A percentile compares a stretch with the other conserved stretches of the same genome.
phyloP scores from a whole-genome alignment of 2,888 invertebrate species.

The Melanostoma mellinum region DNA sequence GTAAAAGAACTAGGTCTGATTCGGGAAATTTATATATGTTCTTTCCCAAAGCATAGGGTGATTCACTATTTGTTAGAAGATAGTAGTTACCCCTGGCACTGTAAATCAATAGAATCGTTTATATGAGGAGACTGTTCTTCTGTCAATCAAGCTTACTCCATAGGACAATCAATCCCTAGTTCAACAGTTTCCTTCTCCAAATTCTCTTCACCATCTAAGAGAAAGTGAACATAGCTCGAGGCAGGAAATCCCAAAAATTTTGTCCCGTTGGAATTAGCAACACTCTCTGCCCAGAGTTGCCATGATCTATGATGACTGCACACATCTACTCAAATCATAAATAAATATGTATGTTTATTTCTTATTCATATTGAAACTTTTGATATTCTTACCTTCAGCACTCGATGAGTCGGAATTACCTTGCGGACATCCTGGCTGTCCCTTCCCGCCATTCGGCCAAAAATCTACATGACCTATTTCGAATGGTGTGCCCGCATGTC shows the following conservation, averaged over 20 bases:
- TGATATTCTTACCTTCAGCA: constrained; percentile 26
- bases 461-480: constrained; percentile 52
- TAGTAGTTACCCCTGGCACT: constrained; percentile 50
- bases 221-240: constrained; percentile 5
- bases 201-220: constrained; percentile 3
- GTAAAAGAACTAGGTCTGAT: no score
- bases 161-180: constrained; percentile 52
- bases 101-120: not conserved
- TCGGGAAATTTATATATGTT: constrained; percentile 1
- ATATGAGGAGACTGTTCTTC: not conserved
- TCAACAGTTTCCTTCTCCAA: constrained; percentile 14
- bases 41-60: constrained; percentile 44
- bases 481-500: constrained; percentile 35
- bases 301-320: constrained; percentile 60
- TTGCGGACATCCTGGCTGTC: constrained; percentile 56
- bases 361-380: not conserved
- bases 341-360: not conserved
- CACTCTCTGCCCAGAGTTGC: constrained; percentile 55
- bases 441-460: constrained; percentile 56
- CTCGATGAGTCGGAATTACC: constrained; percentile 36
- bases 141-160: constrained; percentile 2
- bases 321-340: constrained; percentile 28
- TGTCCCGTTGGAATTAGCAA: constrained; percentile 18
- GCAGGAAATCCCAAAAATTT: constrained; percentile 32
- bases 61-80: constrained; percentile 29